A percentile compares a stretch with the other conserved stretches of the same genome.
Evolutionary conservation across 2,113 vertebrate genomes (phyloP).

Genomic region (Rhadina sibilatrix): DNA sequence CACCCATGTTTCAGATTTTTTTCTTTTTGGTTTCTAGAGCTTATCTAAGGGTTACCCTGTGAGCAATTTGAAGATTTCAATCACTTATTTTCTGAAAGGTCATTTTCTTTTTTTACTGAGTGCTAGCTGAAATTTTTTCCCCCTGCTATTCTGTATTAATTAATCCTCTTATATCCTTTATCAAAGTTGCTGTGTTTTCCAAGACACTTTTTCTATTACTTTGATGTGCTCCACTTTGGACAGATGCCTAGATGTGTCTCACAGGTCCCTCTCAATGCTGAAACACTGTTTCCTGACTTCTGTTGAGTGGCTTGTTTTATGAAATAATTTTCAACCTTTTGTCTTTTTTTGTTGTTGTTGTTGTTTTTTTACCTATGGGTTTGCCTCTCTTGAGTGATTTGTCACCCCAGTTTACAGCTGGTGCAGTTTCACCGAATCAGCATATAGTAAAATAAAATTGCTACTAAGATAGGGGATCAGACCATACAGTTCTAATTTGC

Average conservation of each 20-base stretch:
- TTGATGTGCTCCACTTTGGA: not conserved
- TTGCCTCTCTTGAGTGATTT: not conserved
- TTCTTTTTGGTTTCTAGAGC: not conserved
- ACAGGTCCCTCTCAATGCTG: not conserved
- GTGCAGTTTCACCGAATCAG: not conserved
- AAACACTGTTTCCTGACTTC: not conserved
- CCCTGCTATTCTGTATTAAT: not conserved
- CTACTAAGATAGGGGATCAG: not conserved
- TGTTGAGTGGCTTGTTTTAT: not conserved
- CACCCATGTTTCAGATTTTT: not conserved
- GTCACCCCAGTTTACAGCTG: not conserved
- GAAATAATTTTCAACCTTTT: not conserved
- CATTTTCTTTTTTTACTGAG: not conserved
- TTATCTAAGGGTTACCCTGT: not conserved
- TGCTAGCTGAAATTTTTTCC: not conserved
- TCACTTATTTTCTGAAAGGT: not conserved
- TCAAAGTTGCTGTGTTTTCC: not conserved
- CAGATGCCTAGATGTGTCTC: not conserved
- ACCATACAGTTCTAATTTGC: not conserved
- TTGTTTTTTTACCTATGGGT: not conserved
- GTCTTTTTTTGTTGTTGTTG: not conserved
- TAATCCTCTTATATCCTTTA: constrained; percentile 11
- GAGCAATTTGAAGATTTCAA: constrained; percentile 15
- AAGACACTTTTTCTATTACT: not conserved
- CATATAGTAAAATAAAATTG: not conserved